phyloP scores from a whole-genome alignment of 2,797 vertebrate species.

The Manis javanica region DNA sequence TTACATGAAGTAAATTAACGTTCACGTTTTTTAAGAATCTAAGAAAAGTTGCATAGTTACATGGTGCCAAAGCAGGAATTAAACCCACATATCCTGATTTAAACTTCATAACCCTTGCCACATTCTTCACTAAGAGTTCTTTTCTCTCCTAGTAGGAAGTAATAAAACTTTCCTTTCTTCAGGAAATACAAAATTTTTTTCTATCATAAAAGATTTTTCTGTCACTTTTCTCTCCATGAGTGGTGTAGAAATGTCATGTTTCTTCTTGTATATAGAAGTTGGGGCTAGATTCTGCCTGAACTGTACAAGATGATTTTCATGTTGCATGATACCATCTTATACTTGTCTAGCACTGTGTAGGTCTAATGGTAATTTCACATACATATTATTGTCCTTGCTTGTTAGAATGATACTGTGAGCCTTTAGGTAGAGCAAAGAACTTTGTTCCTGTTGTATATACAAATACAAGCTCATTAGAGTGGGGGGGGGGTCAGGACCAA shows the following conservation, averaged over 20 bases:
- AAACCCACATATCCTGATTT: conserved; percentile 59
- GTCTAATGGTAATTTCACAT: neutral
- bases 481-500: neutral
- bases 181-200: conserved; percentile 18
- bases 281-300: conserved; percentile 13
- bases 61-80: conserved; percentile 60
- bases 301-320: neutral
- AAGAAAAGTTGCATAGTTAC: conserved; percentile 33
- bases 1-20: conserved; percentile 39
- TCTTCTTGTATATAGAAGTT: conserved; percentile 25
- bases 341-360: neutral
- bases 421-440: neutral
- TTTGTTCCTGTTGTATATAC: neutral
- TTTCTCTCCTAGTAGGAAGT: conserved; percentile 35
- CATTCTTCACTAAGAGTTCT: conserved; percentile 17
- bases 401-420: neutral
- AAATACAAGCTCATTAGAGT: neutral
- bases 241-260: neutral
- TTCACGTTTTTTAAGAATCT: conserved; percentile 52
- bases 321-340: neutral
- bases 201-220: conserved; percentile 39
- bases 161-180: conserved; percentile 55
- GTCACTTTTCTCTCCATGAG: conserved; percentile 38
- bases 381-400: neutral
- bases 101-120: conserved; percentile 53